Percentiles rank a stretch among this genome's conserved stretches.
Evolutionary conservation across 2,113 vertebrate species (phyloP).

Genomic region (Gavialis gangeticus): DNA sequence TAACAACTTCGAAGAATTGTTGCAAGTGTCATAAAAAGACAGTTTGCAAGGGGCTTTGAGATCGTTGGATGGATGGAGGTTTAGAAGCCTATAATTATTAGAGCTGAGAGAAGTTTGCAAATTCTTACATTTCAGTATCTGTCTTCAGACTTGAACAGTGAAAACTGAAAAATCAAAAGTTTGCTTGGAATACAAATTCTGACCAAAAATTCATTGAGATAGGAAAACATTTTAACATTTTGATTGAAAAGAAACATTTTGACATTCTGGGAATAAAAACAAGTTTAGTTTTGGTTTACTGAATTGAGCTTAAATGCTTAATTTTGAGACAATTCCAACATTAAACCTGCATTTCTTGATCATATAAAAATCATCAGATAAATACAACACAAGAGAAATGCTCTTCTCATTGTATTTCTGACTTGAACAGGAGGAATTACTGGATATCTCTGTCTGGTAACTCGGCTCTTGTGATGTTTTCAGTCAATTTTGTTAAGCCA

Average conservation of each 20-base stretch:
- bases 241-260: not conserved
- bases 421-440: not conserved
- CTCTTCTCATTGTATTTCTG: not conserved
- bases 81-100: not conserved
- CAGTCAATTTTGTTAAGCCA: not conserved
- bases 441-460: not conserved
- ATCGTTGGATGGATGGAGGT: not conserved
- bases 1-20: not conserved
- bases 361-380: not conserved
- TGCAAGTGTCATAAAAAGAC: not conserved
- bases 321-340: not conserved
- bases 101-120: not conserved
- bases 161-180: not conserved
- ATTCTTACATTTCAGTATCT: not conserved
- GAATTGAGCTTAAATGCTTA: not conserved
- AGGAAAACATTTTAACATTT: not conserved
- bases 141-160: not conserved
- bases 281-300: not conserved
- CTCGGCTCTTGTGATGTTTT: not conserved
- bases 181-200: not conserved
- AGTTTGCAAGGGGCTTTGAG: not conserved
- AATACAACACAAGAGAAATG: not conserved
- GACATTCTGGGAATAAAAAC: not conserved
- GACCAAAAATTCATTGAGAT: not conserved
- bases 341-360: not conserved